Evolutionary conservation across 2,888 invertebrate genomes (phyloP), one percentile per base, ranked within the genome.

Genomic region (Hedya salicella): DNA sequence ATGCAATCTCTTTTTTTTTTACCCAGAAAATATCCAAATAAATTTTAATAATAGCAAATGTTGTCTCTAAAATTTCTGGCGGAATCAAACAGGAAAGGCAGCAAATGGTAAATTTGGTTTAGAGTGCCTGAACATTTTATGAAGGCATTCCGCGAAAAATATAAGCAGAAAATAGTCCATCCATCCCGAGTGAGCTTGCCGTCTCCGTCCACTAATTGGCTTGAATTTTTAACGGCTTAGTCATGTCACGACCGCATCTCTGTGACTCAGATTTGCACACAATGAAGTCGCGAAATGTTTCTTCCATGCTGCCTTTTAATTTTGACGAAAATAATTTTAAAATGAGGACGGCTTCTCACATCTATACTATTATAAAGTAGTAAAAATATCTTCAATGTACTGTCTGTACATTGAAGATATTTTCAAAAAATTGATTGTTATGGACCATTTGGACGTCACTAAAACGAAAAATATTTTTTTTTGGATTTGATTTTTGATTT

Each of bases 151-250:
- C 36, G 52, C n/a, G 52, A 52, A 65, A 50, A n/a, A 6, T 57
- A 6, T 21, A 11, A 64, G 8, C 46, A 39, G 48, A 42, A 61
- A 54, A 49, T 61, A 61, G 60, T 61, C 54, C 42, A 19, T 53
- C 60, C 30, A 60, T 32, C 59, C 30, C 17, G n/a, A n/a, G n/a
- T n/a, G n/a, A 16, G 52, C 17, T 16, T 48, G 73, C 70, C 70
- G 73, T 48, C 46, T 25, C 49, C 32, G 42, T 57, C 68, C 81
- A 79, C 81, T 87, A 88, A 88, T 86, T 87, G 86, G 81, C 78
- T 82, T 83, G 83, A 86, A 89, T 89, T 87, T 89, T 89, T 88
- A 82, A 86, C 84, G 79, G 75, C 83, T 91, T 89, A 90, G 88
- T 91, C 91, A 89, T 83, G 88, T 91, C 91, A 89, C 84, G 79